phyloP scores from a whole-genome alignment of 53 echinoderm and acorn worm genomes.

The Astropecten irregularis region DNA sequence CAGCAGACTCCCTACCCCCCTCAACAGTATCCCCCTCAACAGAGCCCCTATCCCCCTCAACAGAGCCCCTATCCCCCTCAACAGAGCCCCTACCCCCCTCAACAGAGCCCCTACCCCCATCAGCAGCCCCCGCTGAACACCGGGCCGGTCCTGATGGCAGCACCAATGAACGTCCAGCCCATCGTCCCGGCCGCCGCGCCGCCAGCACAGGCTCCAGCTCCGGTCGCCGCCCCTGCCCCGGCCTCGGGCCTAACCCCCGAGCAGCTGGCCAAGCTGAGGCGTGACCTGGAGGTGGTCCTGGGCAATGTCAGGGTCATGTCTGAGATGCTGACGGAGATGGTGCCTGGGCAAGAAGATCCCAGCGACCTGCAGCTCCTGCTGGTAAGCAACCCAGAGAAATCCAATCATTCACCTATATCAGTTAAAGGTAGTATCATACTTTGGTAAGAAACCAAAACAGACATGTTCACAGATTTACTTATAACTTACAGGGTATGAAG shows the following conservation, averaged over 20 bases:
- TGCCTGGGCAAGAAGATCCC: constrained; percentile 83
- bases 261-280: constrained; percentile 88
- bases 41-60: neutral
- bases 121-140: constrained; percentile 49
- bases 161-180: neutral
- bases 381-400: too few relatives aligned
- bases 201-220: neutral
- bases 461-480: too few relatives aligned
- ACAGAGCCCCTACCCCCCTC: neutral
- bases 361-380: constrained; percentile 85
- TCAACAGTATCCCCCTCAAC: constrained; percentile 10
- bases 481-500: too few relatives aligned
- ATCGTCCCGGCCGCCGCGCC: constrained; percentile 29
- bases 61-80: neutral
- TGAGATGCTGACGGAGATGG: constrained; percentile 92
- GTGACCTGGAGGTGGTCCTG: constrained; percentile 87
- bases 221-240: constrained; percentile 10
- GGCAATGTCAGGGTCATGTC: constrained; percentile 93
- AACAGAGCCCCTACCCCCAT: neutral
- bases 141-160: neutral
- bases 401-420: too few relatives aligned
- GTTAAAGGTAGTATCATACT: too few relatives aligned
- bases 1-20: neutral
- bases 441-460: too few relatives aligned
- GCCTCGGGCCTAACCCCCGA: constrained; percentile 68